Percentiles rank a stretch among this genome's conserved stretches.
These are phyloP conservation scores for Hirtodrosophila confusa DNA, from an alignment of 2,888 invertebrate genomes.

Conservation along the genomic window DNA sequence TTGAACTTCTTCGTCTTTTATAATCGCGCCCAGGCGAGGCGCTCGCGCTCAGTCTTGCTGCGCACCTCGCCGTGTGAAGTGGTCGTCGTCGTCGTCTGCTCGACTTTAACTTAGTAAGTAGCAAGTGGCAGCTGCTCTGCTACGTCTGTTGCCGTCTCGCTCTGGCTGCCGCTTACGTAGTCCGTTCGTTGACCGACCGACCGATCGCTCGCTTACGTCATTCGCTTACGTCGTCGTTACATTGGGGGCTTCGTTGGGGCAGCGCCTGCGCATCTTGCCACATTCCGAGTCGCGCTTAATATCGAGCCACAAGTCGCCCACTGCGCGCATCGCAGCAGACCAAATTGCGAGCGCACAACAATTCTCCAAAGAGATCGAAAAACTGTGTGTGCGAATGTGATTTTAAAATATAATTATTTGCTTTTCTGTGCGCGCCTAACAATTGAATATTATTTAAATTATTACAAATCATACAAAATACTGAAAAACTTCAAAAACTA, in stretches of 20 bases:
- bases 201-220: conserved; percentile 57
- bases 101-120: conserved; percentile 42
- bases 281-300: conserved; percentile 83
- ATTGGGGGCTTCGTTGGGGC: conserved; percentile 65
- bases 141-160: conserved; percentile 41
- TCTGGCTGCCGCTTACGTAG: conserved; percentile 55
- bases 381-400: conserved; percentile 16
- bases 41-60: conserved; percentile 83
- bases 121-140: neutral
- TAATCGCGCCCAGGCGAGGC: conserved; percentile 49
- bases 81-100: conserved; percentile 56
- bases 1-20: conserved; percentile 53
- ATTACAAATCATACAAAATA: too few relatives aligned
- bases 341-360: conserved; percentile 18
- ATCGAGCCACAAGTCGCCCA: conserved; percentile 80
- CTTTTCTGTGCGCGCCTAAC: conserved; percentile 28
- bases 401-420: conserved; percentile 7
- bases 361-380: conserved; percentile 31
- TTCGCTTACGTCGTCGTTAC: conserved; percentile 58
- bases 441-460: conserved; percentile 11
- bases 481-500: too few relatives aligned
- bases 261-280: conserved; percentile 80
- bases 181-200: conserved; percentile 47
- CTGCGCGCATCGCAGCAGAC: conserved; percentile 62
- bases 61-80: conserved; percentile 84